Percentiles rank a stretch among this genome's conserved stretches.
Conservation (phyloP, 2,113 vertebrate species). For the Lota lota region DNA sequence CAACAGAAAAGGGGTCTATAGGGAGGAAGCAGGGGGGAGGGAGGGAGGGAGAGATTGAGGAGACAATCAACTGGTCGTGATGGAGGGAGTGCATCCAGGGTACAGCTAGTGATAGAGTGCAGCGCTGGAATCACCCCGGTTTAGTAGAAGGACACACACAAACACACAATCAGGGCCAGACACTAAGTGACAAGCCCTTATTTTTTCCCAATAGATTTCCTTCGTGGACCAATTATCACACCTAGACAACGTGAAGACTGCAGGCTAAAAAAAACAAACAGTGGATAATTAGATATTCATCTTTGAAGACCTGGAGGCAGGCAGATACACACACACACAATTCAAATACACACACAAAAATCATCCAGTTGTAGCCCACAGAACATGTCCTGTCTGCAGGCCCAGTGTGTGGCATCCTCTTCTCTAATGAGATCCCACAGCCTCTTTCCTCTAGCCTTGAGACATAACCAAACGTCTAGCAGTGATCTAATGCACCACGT, state of each 20-base stretch:
- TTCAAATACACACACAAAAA: background rate
- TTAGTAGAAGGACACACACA: background rate
- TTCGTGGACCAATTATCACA: too few species aligned
- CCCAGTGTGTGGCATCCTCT: background rate
- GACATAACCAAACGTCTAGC: background rate
- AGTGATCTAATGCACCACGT: background rate
- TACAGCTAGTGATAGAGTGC: too few species aligned
- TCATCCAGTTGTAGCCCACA: background rate
- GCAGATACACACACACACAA: constrained; percentile 5
- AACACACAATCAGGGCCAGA: background rate
- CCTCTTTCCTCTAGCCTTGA: background rate
- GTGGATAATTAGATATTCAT: too few species aligned
- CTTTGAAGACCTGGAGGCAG: background rate
- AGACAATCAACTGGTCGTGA: too few species aligned
- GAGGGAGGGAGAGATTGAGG: background rate
- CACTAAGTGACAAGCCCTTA: too few species aligned
- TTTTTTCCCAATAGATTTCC: too few species aligned
- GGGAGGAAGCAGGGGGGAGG: background rate
- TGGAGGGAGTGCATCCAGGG: too few species aligned
- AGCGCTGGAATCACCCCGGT: background rate
- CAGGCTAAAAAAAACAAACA: too few species aligned
- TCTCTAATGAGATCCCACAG: background rate
- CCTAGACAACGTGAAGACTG: too few species aligned
- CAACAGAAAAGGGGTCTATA: too few species aligned
- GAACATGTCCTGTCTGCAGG: background rate